phyloP scores from a whole-genome alignment of 2,113 vertebrate species.

The Scytalopus superciliaris region DNA sequence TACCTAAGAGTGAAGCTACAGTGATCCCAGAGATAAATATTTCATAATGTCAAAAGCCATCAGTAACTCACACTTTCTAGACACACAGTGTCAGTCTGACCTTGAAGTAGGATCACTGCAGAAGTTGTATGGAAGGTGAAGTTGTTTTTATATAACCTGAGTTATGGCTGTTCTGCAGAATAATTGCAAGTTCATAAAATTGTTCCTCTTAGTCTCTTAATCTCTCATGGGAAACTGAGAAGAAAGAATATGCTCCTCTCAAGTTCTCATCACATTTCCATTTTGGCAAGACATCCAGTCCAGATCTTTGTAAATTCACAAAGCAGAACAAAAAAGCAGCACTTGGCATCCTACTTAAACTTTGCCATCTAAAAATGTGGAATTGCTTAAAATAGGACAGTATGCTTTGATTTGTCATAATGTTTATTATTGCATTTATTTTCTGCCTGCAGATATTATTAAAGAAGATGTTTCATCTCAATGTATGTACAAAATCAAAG shows the following conservation, averaged over 20 bases:
- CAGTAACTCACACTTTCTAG: not conserved
- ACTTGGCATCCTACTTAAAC: constrained; percentile 17
- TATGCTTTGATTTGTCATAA: constrained; percentile 52
- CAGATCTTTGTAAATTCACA: not conserved
- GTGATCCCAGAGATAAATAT: not conserved
- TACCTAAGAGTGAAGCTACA: not conserved
- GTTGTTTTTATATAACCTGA: not conserved
- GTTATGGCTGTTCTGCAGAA: not conserved
- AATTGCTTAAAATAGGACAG: constrained; percentile 25
- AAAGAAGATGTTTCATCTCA: constrained; percentile 57
- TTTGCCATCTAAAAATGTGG: not conserved
- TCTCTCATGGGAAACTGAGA: not conserved
- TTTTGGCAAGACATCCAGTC: not conserved
- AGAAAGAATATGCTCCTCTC: not conserved
- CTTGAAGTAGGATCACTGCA: not conserved
- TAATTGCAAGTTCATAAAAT: not conserved
- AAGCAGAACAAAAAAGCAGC: not conserved
- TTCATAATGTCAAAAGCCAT: not conserved
- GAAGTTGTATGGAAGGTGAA: not conserved
- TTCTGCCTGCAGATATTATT: constrained; percentile 39
- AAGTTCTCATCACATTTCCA: not conserved
- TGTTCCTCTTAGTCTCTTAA: not conserved
- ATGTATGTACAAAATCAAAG: constrained; percentile 53
- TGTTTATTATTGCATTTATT: constrained; percentile 50
- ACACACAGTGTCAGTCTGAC: not conserved